These are phyloP conservation scores for Ctenosaura bakeri DNA, from an alignment of 2,797 vertebrate genomes.

Conservation along the genomic window DNA sequence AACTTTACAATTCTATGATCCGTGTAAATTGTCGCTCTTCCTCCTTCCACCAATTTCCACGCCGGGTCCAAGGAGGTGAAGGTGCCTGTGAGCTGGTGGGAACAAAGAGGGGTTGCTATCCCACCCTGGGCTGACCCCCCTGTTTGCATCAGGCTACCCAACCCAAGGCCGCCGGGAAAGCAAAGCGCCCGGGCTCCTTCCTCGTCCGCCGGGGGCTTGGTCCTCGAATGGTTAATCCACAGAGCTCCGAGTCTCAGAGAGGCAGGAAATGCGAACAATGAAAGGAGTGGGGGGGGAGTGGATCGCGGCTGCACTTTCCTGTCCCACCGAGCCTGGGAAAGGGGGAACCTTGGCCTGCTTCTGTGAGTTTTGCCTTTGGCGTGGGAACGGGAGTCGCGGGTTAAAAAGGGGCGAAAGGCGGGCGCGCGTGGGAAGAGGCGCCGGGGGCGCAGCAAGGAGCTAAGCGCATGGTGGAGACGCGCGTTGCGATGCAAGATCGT, in stretches of 20 bases:
- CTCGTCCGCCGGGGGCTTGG: background rate
- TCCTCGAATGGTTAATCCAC: background rate
- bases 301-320: background rate
- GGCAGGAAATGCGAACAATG: slow-evolving; percentile 9
- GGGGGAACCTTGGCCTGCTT: background rate
- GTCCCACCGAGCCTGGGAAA: slow-evolving; percentile 10
- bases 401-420: background rate
- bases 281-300: accelerated
- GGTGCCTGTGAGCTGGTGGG: too few relatives aligned
- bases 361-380: background rate
- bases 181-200: background rate
- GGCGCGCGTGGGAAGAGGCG: background rate
- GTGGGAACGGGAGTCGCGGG: background rate
- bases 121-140: too few relatives aligned
- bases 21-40: background rate
- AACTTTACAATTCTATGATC: background rate
- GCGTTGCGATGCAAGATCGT: background rate
- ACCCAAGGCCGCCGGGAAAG: too few relatives aligned
- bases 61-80: too few relatives aligned
- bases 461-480: too few relatives aligned
- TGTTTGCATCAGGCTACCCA: too few relatives aligned
- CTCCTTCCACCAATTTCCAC: background rate
- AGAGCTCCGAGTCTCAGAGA: slow-evolving; percentile 14
- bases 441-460: background rate
- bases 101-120: too few relatives aligned